phyloP scores from a whole-genome alignment of 2,113 vertebrate genomes.

The Ageneiosus marmoratus region DNA sequence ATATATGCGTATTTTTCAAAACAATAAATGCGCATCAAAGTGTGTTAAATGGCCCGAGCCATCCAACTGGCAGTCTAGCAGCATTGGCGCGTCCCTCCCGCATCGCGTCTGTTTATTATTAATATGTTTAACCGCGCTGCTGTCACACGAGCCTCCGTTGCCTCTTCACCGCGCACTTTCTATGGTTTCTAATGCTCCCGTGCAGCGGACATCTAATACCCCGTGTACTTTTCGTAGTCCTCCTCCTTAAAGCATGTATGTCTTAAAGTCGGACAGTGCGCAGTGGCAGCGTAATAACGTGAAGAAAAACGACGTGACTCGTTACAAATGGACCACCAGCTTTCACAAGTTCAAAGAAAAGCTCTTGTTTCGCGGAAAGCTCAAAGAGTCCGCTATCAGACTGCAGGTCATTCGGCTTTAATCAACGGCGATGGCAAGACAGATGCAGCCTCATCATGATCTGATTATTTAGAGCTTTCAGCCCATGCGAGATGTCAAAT shows the following conservation, averaged over 20 bases:
- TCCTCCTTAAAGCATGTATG: conserved; percentile 10
- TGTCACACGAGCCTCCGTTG: conserved; percentile 73
- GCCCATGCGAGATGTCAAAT: conserved; percentile 6
- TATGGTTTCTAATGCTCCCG: conserved; percentile 68
- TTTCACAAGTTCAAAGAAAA: conserved; percentile 40
- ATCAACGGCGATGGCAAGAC: conserved; percentile 35
- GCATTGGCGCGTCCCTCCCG: conserved; percentile 33
- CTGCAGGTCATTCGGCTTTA: conserved; percentile 37
- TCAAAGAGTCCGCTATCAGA: conserved; percentile 31
- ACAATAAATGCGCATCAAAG: not conserved
- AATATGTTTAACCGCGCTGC: conserved; percentile 62
- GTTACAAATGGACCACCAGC: conserved; percentile 44
- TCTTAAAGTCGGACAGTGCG: not conserved
- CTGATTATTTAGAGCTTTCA: conserved; percentile 13
- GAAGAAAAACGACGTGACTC: conserved; percentile 52
- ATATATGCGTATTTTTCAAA: not conserved
- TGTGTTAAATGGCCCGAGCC: not conserved
- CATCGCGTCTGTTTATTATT: conserved; percentile 70
- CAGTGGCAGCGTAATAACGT: conserved; percentile 31
- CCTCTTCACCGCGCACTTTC: conserved; percentile 75
- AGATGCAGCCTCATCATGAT: conserved; percentile 28
- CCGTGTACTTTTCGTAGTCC: conserved; percentile 12
- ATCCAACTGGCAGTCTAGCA: not conserved
- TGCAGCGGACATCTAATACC: conserved; percentile 27
- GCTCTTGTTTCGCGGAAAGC: not conserved